These are phyloP conservation scores for Melanotaenia duboulayi DNA, from an alignment of 2,113 vertebrate genomes.

Conservation along the genomic window DNA sequence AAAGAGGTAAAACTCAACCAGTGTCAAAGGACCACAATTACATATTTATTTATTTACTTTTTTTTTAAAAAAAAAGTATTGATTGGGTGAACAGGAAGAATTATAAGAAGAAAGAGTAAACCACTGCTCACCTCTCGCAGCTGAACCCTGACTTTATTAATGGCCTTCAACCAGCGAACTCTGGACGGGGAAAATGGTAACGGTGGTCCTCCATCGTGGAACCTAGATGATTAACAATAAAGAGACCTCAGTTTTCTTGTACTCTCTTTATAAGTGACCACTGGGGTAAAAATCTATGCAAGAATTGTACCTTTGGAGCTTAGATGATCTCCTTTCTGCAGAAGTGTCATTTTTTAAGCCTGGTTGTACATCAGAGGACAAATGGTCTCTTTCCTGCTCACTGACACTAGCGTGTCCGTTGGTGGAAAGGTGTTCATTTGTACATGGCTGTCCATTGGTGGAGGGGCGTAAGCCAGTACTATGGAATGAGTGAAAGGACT, in stretches of 20 bases:
- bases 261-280: conserved; percentile 3
- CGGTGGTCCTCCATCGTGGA: conserved; percentile 80
- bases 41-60: no score
- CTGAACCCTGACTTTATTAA: conserved; percentile 93
- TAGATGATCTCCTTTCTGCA: conserved; percentile 61
- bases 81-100: neutral
- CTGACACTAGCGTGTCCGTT: conserved; percentile 71
- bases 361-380: conserved; percentile 63
- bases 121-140: conserved; percentile 90
- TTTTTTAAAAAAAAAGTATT: neutral
- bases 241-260: neutral
- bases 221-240: conserved; percentile 57
- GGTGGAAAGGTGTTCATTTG: conserved; percentile 73
- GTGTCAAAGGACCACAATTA: conserved; percentile 33
- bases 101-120: neutral
- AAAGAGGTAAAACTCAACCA: conserved; percentile 78
- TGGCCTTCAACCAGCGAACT: conserved; percentile 92
- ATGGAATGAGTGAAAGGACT: conserved; percentile 84
- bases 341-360: conserved; percentile 56
- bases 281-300: neutral
- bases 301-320: conserved; percentile 67
- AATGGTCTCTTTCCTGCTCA: conserved; percentile 73
- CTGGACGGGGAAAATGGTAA: conserved; percentile 88
- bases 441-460: conserved; percentile 69
- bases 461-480: conserved; percentile 78